Percentiles rank a stretch among this genome's conserved stretches.
These are phyloP conservation scores for Lamellibrachia columna DNA, from an alignment of 2,888 invertebrate genomes.

Conservation along the genomic window DNA sequence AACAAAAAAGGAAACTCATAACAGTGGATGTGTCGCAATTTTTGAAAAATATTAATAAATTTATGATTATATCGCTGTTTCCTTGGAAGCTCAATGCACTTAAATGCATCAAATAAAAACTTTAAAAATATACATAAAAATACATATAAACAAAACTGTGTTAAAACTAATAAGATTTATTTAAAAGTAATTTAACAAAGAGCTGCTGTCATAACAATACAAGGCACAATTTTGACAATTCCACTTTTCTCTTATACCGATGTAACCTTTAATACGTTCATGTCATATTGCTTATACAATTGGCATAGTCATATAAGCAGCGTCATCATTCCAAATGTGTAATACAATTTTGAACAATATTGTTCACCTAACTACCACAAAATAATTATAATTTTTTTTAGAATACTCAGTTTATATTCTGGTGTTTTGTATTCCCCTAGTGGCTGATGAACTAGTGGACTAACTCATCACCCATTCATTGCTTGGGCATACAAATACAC, in stretches of 20 bases:
- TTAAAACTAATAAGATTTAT: no score
- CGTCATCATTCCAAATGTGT: not conserved
- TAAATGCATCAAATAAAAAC: not conserved
- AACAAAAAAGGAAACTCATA: not conserved
- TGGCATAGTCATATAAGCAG: not conserved
- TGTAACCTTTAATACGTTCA: no score
- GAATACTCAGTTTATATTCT: not conserved
- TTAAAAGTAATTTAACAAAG: no score
- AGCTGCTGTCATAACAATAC: no score
- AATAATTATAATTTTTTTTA: not conserved
- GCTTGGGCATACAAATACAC: not conserved
- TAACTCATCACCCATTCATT: not conserved
- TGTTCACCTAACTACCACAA: not conserved
- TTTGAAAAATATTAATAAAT: not conserved
- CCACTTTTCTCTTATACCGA: no score
- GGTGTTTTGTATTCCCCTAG: not conserved
- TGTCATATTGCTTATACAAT: no score
- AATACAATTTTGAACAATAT: not conserved
- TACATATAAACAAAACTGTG: no score
- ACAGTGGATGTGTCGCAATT: not conserved
- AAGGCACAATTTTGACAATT: no score
- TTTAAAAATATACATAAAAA: no score
- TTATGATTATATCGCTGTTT: not conserved
- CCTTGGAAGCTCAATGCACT: not conserved
- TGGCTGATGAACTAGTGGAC: not conserved